A percentile compares a stretch with the other conserved stretches of the same genome.
These are phyloP conservation scores for Anguilla anguilla DNA, from an alignment of 2,797 vertebrate species.

Conservation along the genomic window DNA sequence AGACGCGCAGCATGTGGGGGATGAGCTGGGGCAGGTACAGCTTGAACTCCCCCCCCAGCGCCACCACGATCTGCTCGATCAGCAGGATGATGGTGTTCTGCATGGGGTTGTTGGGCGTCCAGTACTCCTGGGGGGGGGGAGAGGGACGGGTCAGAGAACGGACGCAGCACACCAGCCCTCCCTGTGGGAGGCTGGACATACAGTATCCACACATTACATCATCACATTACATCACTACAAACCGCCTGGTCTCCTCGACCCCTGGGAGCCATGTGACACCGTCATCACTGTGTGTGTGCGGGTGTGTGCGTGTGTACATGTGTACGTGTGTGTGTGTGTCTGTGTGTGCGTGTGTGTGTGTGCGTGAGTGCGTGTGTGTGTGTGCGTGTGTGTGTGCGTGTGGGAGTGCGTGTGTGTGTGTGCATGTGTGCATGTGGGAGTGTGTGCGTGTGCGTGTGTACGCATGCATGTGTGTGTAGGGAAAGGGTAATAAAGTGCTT, in stretches of 20 bases:
- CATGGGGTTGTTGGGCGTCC: slow-evolving; percentile 98
- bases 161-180: too few species aligned
- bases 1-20: slow-evolving; percentile 96
- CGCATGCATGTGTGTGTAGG: too few species aligned
- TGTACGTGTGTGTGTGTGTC: too few species aligned
- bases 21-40: slow-evolving; percentile 97
- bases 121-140: slow-evolving; percentile 83
- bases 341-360: too few species aligned
- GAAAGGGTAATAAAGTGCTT: too few species aligned
- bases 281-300: background rate
- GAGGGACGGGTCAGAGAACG: background rate
- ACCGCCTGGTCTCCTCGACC: background rate
- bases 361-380: too few species aligned
- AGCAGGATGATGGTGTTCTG: slow-evolving; percentile 98
- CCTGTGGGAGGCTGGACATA: background rate
- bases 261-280: background rate
- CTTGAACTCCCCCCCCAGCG: slow-evolving; percentile 95
- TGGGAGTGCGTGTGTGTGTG: too few species aligned
- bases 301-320: too few species aligned
- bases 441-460: too few species aligned
- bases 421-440: too few species aligned
- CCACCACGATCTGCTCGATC: slow-evolving; percentile 97
- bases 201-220: background rate
- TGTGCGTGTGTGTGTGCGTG: too few species aligned
- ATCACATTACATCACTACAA: background rate